Evolutionary conservation across 2,797 vertebrate species (phyloP), one percentile per base, ranked within the genome.

Genomic region (Lateolabrax maculatus): DNA sequence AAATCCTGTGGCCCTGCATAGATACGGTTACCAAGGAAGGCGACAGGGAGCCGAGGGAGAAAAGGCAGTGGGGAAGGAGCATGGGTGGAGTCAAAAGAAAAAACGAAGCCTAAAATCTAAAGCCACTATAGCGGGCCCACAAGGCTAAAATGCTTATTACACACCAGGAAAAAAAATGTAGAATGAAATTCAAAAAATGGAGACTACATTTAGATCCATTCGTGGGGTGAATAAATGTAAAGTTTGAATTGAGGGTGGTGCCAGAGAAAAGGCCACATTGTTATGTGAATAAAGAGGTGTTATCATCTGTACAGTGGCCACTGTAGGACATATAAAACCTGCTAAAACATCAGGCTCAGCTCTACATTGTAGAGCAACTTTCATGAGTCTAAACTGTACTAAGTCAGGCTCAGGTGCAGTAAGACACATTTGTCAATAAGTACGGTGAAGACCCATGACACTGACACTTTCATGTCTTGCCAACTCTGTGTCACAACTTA

Each of bases 1-100:
- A 34, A 71, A 71, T 75, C 44, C 53, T 23, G 75, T 39, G 29
- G 82, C 80, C 55, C 46, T 67, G 79, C 85, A 86, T 87, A 57
- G 87, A 77, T 80, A 87, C 81, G 3, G 83, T 86, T 78, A 86
- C 90, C 70, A 84, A 69, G 84, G 75, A 83, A 60, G 77, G 69
- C 34, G 29, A 70, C 61, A 71, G n/a, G 53, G 36, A 79, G 81
- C 29, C 69, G 66, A 52, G 37, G 71, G 58, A 49, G 39, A 80
- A 36, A 64, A 79, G 57, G 16, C 58, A 67, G 58, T 11, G 48
- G 57, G n/a, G 75, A 64, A 27, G 70, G 39, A 80, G 37, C 46
- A 46, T 49, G 71, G 58, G 27, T 57, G 53, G 57, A 36, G 51
- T 34, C n/a, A 71, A 31, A 34, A 10, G 15, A 37, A 64, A 16